phyloP scores from a whole-genome alignment of 2,797 vertebrate genomes.

The Halcyon badia region DNA sequence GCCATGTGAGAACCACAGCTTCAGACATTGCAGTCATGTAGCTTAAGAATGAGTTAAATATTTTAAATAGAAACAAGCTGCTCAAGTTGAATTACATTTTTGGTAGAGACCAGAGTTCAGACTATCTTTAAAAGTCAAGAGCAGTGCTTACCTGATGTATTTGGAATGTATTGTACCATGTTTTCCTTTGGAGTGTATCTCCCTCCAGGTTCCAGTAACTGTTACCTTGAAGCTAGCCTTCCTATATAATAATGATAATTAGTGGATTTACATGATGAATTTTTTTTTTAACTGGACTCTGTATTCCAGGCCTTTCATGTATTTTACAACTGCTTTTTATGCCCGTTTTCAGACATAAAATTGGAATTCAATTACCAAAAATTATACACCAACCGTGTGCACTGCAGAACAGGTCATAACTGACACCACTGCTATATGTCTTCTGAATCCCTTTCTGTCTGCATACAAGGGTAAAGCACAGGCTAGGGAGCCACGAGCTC shows the following conservation, averaged over 20 bases:
- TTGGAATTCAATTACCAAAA: not conserved
- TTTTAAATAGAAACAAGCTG: not conserved
- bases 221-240: not conserved
- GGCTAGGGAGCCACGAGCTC: not conserved
- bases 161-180: not conserved
- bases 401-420: not conserved
- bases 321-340: not conserved
- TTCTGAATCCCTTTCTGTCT: not conserved
- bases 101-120: not conserved
- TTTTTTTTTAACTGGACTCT: not conserved
- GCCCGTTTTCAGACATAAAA: not conserved
- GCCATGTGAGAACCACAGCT: not conserved
- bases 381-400: not conserved
- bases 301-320: not conserved
- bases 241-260: not conserved
- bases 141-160: not conserved
- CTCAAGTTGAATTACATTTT: not conserved
- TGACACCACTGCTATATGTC: not conserved
- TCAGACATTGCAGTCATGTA: not conserved
- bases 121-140: not conserved
- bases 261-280: not conserved
- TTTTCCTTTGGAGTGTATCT: not conserved
- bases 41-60: not conserved
- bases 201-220: not conserved
- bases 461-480: rapidly evolving